Evolutionary conservation across 2,888 invertebrate species (phyloP), one percentile per base, ranked within the genome.

Genomic region (Lithophane semibrunnea): DNA sequence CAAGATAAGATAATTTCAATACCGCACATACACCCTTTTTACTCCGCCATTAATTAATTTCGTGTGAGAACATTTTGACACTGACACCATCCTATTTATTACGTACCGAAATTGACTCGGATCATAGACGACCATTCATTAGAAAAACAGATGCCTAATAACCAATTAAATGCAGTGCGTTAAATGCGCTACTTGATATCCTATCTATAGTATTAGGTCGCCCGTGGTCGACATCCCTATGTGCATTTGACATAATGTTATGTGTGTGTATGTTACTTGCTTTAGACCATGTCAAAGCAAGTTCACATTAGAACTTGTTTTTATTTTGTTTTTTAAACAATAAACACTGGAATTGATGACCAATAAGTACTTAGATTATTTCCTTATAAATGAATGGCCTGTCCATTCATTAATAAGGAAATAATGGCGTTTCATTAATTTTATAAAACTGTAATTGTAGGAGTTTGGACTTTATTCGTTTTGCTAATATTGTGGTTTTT

Each of bases 91-190:
- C 37, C 79, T 79, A 86, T 88, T 86, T 89, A 88, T 86, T 83
- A 78, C 72, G 69, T 77, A 86, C 83, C 86, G 80, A 89, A 89
- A 90, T 88, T 80, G 81, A 79, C 85, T 87, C 78, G 85, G 89
- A 90, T 90, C 90, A 90, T 92, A 92, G 91, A 91, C 86, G 75
- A 75, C 74, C 91, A 92, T 94, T 94, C 93, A 94, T 94, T 91
- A 90, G 90, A 92, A 93, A 91, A 93, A 91, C 96, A 96, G 94
- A 96, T 95, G 96, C 91, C 90, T 90, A 88, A 89, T 90, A 91
- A 87, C 89, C 90, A 91, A 92, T 94, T 88, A 91, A 92, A 85
- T 88, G 88, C 86, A 89, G 80, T 79, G 82, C 79, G 73, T 80
- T 70, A 61, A 85, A 81, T 75, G 77, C 58, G 79, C 77, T 80